Base-by-base conservation (phyloP, 2,113 vertebrate genomes). In the Lagopus leucura region DNA sequence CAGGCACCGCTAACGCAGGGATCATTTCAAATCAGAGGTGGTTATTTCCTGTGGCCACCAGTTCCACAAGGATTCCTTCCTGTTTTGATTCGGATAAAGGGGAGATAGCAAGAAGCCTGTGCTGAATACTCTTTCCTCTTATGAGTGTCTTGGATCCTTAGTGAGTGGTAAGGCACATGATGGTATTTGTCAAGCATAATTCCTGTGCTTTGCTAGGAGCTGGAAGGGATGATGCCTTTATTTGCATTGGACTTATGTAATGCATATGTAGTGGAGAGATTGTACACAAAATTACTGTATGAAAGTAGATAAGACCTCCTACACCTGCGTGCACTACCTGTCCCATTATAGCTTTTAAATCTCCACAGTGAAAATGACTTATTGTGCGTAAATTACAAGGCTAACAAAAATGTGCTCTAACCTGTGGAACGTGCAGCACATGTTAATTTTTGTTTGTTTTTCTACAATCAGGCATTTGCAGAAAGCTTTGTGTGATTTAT, bases 391-490 rank as follows among this genome's bases (percentile, higher is more conserved):
- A 96, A 95, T 96, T 91, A 83, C 20, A 93, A 73, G 72, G 66
- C 27, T 92, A 79, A 88, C 81, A 94, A 82, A 94, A 96, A 83
- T 86, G 42, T 80, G 17, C 75, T 90, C 69, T 92, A 94, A 95
- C 93, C 95, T 94, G 82, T 82, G 79, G 94, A 93, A 96, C 48
- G 80, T 90, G 86, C 89, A 94, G 95, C 95, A 93, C 71, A 43
- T 80, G 92, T 92, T 96, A 64, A 95, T 95, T 97, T 97, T 96
- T 93, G 88, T 96, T 96, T 93, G 89, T 94, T 97, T 94, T 95
- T 86, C 91, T 78, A 77, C 82, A 96, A 80, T 90, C 67, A 60
- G 66, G 77, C 76, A 78, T 92, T 96, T 96, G 86, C 86, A 13
- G 3, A 96, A 96, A 96, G 74, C 80, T 82, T 17, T 10, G 40